Evolutionary conservation across 2,888 invertebrate species (phyloP).

Genomic region (Drosophila stalkeri): DNA sequence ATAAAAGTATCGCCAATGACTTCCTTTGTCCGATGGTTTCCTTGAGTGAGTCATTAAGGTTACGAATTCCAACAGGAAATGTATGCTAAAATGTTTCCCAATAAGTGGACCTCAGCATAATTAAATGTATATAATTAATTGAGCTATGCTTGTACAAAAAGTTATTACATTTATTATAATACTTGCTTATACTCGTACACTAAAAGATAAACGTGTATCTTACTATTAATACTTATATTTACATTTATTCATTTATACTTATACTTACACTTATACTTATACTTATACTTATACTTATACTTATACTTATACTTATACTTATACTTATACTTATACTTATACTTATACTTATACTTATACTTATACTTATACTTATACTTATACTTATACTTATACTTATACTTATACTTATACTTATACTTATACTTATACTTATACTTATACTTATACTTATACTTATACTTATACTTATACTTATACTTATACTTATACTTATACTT

Average conservation of each 20-base stretch:
- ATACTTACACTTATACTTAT: slow-evolving; percentile 4
- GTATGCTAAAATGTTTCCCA: not conserved
- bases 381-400: slow-evolving; percentile 6
- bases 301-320: slow-evolving; percentile 7
- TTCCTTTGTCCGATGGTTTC: not conserved
- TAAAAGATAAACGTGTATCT: no score
- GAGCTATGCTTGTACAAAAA: not conserved
- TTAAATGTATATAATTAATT: not conserved
- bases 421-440: slow-evolving; percentile 7
- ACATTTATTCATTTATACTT: not conserved
- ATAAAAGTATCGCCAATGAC: not conserved
- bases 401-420: slow-evolving; percentile 5
- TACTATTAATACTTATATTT: slow-evolving; percentile 4
- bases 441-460: slow-evolving; percentile 6
- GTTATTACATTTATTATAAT: no score
- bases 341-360: slow-evolving; percentile 7
- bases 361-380: slow-evolving; percentile 7
- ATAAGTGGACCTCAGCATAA: not conserved
- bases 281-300: slow-evolving; percentile 7
- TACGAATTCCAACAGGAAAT: not conserved
- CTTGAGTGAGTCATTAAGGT: slow-evolving; percentile 9
- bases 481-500: slow-evolving; percentile 2
- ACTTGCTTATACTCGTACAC: no score
- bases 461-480: slow-evolving; percentile 6
- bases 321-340: slow-evolving; percentile 6